A percentile compares a stretch with the other conserved stretches of the same genome.
Evolutionary conservation across 2,113 vertebrate species (phyloP).

Genomic region (Notiomystis cincta): DNA sequence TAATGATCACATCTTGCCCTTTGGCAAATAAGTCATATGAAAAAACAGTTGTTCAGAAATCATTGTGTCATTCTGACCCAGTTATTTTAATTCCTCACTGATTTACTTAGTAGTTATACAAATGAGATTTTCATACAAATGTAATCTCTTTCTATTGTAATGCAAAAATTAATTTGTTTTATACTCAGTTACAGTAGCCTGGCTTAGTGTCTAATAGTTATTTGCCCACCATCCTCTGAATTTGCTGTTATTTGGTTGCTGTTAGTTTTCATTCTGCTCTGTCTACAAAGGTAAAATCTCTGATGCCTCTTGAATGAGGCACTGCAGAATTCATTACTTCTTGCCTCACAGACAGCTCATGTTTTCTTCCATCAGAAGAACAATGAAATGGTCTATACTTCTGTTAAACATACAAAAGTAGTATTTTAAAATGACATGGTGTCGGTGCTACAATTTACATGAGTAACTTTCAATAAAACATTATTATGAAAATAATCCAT

Average conservation of each 20-base stretch:
- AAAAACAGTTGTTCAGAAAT: background rate
- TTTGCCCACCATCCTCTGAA: background rate
- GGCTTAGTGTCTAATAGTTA: background rate
- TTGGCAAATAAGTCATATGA: background rate
- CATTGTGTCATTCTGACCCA: background rate
- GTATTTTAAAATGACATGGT: background rate
- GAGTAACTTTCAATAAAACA: conserved; percentile 13
- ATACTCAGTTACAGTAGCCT: background rate
- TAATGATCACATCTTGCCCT: background rate
- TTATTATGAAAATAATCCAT: background rate
- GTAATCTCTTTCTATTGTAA: background rate
- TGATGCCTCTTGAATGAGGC: background rate
- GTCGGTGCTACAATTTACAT: background rate
- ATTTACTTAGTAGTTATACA: background rate
- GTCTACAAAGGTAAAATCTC: background rate
- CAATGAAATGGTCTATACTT: background rate
- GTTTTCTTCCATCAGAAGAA: conserved; percentile 3
- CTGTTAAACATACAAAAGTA: background rate
- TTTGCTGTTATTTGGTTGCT: background rate
- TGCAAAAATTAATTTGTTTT: conserved; percentile 10
- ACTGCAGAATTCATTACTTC: background rate
- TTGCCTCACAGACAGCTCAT: background rate
- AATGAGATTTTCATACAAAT: background rate
- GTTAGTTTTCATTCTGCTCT: background rate
- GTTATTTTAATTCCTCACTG: background rate